These are phyloP conservation scores for Sclerodermus sp. DNA, from an alignment of 2,888 invertebrate genomes.

Conservation along the genomic window DNA sequence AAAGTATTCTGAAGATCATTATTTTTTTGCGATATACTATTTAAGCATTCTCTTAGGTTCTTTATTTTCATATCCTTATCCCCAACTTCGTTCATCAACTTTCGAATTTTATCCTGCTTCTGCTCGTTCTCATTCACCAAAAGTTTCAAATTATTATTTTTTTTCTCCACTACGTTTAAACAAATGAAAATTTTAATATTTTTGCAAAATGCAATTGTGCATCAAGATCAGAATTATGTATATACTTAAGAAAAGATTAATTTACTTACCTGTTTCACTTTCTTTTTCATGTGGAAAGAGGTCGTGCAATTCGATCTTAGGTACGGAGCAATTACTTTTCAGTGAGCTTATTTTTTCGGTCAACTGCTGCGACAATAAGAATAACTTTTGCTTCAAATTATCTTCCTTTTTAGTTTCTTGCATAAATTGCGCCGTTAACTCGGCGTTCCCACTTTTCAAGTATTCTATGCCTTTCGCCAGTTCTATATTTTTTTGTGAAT, in stretches of 20 bases:
- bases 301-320: too few species aligned
- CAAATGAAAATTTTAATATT: too few species aligned
- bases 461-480: constrained; percentile 21
- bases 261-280: too few species aligned
- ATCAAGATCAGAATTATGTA: too few species aligned
- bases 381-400: constrained; percentile 16
- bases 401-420: constrained; percentile 3
- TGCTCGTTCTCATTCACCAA: constrained; percentile 13
- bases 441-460: constrained; percentile 15
- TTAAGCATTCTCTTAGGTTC: constrained; percentile 21
- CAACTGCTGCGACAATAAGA: constrained; percentile 16
- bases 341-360: constrained; percentile 9
- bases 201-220: too few species aligned
- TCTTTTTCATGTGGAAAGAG: too few species aligned
- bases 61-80: constrained; percentile 26
- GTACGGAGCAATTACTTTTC: too few species aligned
- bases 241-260: too few species aligned
- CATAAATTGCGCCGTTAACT: constrained; percentile 9
- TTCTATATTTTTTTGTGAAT: constrained; percentile 27
- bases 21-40: constrained; percentile 26
- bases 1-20: constrained; percentile 19
- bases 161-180: too few species aligned
- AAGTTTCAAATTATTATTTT: constrained; percentile 3
- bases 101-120: constrained; percentile 16
- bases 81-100: constrained; percentile 22